Evolutionary conservation across 92 coral and sea anemone species (phyloP), one percentile per base, ranked within the genome.

Genomic region (Phenganax marumi): DNA sequence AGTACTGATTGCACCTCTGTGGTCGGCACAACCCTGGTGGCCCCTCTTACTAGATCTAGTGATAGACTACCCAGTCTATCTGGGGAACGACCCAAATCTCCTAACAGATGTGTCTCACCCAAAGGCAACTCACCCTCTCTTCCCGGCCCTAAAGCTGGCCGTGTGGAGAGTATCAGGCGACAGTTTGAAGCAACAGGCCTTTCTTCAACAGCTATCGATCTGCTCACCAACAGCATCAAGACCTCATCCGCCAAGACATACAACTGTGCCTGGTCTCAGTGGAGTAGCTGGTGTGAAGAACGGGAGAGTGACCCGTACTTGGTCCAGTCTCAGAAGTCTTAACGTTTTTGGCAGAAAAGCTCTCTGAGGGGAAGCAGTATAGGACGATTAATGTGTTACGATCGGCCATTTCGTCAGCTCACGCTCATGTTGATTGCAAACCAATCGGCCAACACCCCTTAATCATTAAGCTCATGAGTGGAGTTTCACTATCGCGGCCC

Each of bases 371-470:
- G 16, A 74, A 84, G 81, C 60, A 77, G 0, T 84, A 84, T 49
- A 39, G 81, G 24, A 60, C 86, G 48, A 84, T 73, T n/a, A 84
- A 84, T 82, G 70, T 82, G 54, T 52, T 73, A 12, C 81, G 77
- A 49, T 81, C 77, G 60, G 78, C 85, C 12, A 68, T 50, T 19
- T 81, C 85, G 76, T 66, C 73, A 60, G 73, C 78, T 51, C 66
- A 81, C 22, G 52, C 25, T 51, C 55, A 48, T 52, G 58, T 25
- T 64, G 78, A 81, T 51, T 49, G 50, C 9, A 48, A 66, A 1
- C 55, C 76, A n/a, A 54, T 18, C 22, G 85, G 57, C 6, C 54
- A 81, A 25, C 66, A 69, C 48, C 70, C 85, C 0, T 63, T 63
- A 18, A 18, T 63, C 16, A 0, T 63, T 2, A 63, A 18, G 23